phyloP scores from a whole-genome alignment of 2,797 vertebrate species.

The Helicolenus hilgendorfi region DNA sequence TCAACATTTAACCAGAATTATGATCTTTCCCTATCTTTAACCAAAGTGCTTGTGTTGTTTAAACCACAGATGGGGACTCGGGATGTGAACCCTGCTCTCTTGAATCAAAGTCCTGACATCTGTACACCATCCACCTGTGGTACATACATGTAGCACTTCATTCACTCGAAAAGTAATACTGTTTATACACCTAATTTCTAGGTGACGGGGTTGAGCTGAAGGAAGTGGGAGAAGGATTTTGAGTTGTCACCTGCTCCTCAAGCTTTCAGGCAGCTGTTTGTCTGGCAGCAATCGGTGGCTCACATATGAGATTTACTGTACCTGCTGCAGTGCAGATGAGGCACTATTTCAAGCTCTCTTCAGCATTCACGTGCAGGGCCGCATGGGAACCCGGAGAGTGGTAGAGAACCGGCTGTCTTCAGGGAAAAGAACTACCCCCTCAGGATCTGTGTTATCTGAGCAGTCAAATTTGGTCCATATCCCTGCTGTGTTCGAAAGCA shows the following conservation, averaged over 20 bases:
- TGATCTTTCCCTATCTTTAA: neutral
- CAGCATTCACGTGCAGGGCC: neutral
- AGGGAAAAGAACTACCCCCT: neutral
- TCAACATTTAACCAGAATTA: neutral
- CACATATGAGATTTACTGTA: neutral
- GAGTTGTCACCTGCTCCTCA: neutral
- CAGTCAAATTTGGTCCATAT: neutral
- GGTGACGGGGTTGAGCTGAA: neutral
- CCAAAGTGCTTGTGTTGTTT: neutral
- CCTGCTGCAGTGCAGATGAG: neutral
- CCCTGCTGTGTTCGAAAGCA: neutral
- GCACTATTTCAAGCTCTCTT: neutral
- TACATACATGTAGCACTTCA: neutral
- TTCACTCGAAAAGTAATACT: neutral
- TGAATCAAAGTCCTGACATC: neutral
- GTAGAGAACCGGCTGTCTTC: neutral
- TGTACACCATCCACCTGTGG: neutral
- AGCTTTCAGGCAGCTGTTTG: neutral
- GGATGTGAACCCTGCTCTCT: neutral
- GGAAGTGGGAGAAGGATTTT: neutral
- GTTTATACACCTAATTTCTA: neutral
- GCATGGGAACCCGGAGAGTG: neutral
- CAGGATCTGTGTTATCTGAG: neutral
- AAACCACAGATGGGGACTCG: neutral
- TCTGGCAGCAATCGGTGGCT: neutral